Base-by-base conservation (phyloP, 2,888 invertebrate species). In the Antitype chi region DNA sequence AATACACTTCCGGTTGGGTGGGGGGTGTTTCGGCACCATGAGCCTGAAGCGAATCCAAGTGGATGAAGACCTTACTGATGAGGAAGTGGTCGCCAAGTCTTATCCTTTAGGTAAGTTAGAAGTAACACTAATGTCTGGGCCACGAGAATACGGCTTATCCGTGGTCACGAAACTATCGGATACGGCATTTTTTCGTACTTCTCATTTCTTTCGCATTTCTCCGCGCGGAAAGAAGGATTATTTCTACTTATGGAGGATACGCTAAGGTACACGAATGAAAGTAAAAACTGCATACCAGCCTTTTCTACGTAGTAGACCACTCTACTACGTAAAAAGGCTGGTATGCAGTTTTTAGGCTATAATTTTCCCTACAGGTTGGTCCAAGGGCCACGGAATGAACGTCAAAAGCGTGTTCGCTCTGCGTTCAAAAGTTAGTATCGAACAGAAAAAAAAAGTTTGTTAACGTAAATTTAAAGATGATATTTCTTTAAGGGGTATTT, bases 1-100 rank as follows among this genome's bases (percentile, higher is more conserved):
- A 13, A 91, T 97, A n/a, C 92, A 94, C 83, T 92, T 97, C 80
- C 93, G 93, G 69, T 86, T 97, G 78, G 92, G 92, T 0, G 80
- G 75, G 1, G 92, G 91, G 2, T 89, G 92, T 75, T 82, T 89
- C 2, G 97, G 95, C 38, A 82, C 91, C 60, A 92, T 97, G 89
- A 94, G 94, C 72, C 83, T 95, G 4, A 90, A 92, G 87, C 89
- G 94, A 28, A 89, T 96, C 23, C 92, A 92, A 52, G 90, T 94
- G 9, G 89, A 94, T 66, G 94, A 95, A 75, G 93, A 96, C 38
- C 87, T 95, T 0, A 90, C 93, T 28, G 94, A 97, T 25, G 95
- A 96, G 78, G 89, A 96, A 81, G 89, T 96, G 53, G 88, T 98
- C 86, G 91, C 92, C 77, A 93, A 95, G 85, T 95, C 96, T 59